Base-by-base conservation (phyloP, 1,140 invertebrate genomes). In the Drosophila subpulchrella region DNA sequence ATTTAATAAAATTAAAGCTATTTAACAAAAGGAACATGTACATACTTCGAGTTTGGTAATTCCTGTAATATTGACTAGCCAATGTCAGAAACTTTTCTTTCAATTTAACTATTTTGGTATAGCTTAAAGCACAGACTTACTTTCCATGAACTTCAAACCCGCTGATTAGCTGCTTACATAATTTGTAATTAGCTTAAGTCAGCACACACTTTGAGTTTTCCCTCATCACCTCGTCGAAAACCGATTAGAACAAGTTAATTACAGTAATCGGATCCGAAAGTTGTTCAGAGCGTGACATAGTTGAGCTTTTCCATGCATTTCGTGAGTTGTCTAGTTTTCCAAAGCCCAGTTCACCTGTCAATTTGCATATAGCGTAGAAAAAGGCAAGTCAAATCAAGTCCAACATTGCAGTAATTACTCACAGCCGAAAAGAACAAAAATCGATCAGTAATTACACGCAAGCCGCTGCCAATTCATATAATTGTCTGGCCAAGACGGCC, bases 181-280 rank as follows among this genome's bases (percentile, higher is more conserved):
- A 66, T 15, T 44, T 54, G 39, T 44, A 54, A 44, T 54, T 66
- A 54, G 60, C 47, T 44, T 50, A 48, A 15, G 13, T 34, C 34
- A 17, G 15, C 24, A 47, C 11, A 66, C 24, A 41, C 32, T 62
- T 67, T 63, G 8, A 17, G 46, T 63, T 68, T 67, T 39, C 41
- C 61, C 42, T 68, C 62, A 55, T 56, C 67, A 68, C 62, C 27
- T 48, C 34, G 32, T 27, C 51, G 4, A 55, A 58, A 71, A 48
- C 44, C 54, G 67, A 71, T 58, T 71, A 71, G 67, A 72, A 72
- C 53, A 71, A 72, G 68, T 72, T 71, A 72, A 72, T 72, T 71
- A 71, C 36, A 32, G 68, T 71, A 72, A 50, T 72, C 53, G 38
- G 66, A 44, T 71, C 66, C 34, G 68, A 48, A 72, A 72, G 51